These are phyloP conservation scores for Tetheella fluctuosa DNA, from an alignment of 2,888 invertebrate genomes.

Conservation along the genomic window DNA sequence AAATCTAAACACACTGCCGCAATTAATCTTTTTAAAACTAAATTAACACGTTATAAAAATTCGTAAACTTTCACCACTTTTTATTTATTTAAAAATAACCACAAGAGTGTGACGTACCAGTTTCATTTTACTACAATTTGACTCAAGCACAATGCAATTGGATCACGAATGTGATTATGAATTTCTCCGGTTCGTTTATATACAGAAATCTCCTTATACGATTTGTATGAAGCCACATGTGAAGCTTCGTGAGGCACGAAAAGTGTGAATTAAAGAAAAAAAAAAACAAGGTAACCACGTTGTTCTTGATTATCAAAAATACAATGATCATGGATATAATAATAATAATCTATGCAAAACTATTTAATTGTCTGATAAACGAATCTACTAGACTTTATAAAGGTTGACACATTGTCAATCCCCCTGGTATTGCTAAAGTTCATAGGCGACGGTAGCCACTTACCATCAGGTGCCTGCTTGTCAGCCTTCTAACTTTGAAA, in stretches of 20 bases:
- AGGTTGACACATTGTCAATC: too few relatives aligned
- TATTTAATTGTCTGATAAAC: too few relatives aligned
- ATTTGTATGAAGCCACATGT: slow-evolving; percentile 53
- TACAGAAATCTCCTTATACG: slow-evolving; percentile 60
- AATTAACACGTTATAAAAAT: slow-evolving; percentile 9
- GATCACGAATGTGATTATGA: slow-evolving; percentile 57
- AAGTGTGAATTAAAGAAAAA: slow-evolving; percentile 37
- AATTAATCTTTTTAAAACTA: slow-evolving; percentile 14
- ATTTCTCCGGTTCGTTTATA: slow-evolving; percentile 67
- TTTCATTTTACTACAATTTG: slow-evolving; percentile 60
- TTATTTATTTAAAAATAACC: slow-evolving; percentile 19
- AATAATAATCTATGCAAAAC: too few relatives aligned
- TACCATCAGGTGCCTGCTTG: too few relatives aligned
- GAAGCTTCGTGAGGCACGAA: slow-evolving; percentile 19
- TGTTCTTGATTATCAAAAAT: too few relatives aligned
- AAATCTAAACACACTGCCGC: neutral
- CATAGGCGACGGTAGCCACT: too few relatives aligned
- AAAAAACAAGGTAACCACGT: neutral
- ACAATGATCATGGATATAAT: too few relatives aligned
- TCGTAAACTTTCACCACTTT: slow-evolving; percentile 22
- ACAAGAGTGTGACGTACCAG: slow-evolving; percentile 61
- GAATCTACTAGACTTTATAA: too few relatives aligned
- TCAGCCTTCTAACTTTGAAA: too few relatives aligned
- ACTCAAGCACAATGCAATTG: slow-evolving; percentile 40
- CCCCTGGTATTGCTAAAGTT: too few relatives aligned